Base-by-base conservation (phyloP, 2,888 invertebrate species). In the Apodemia duryi region DNA sequence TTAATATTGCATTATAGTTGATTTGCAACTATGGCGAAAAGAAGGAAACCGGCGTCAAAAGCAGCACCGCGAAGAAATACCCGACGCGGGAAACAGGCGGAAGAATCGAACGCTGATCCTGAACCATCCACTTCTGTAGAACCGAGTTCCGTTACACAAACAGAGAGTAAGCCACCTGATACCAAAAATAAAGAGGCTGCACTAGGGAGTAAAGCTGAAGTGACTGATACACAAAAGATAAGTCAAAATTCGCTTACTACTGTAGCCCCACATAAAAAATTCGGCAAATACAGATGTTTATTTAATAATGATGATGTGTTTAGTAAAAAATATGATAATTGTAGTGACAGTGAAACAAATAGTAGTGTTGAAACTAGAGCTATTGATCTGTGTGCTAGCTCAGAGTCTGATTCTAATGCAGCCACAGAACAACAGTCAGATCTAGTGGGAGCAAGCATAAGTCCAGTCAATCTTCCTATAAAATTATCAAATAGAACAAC, bases 261-360 rank as follows among this genome's bases (percentile, higher is more conserved):
- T 62, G 83, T 90, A 72, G 86, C 85, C 65, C 74, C 86, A 66
- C 93, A 93, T 75, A 93, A 93, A 73, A 93, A 93, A 74, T 93
- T 93, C 75, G 93, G 93, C 57, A 93, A 93, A 80, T 93, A 92
- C 74, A 82, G 93, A 49, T 93, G 91, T 74, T 77, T 93, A 28
- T 84, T 91, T 69, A 87, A 86, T 70, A 89, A 78, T 79, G 90
- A 88, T 73, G 86, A 87, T 32, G 74, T 76, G 51, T 81, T 82
- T 52, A 71, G 74, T 67, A 88, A 79, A 69, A 90, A 88, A 74
- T 85, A 81, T 77, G 92, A 92, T 64, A 70, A 86, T 68, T 85
- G 91, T 49, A 91, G 91, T 83, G 91, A 92, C 67, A 91, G 91
- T 83, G 92, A 92, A 82, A 91, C 89, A 46, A 91, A 84, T 66